phyloP scores from a whole-genome alignment of 2,797 vertebrate genomes.

The Hephaestus fuliginosus region DNA sequence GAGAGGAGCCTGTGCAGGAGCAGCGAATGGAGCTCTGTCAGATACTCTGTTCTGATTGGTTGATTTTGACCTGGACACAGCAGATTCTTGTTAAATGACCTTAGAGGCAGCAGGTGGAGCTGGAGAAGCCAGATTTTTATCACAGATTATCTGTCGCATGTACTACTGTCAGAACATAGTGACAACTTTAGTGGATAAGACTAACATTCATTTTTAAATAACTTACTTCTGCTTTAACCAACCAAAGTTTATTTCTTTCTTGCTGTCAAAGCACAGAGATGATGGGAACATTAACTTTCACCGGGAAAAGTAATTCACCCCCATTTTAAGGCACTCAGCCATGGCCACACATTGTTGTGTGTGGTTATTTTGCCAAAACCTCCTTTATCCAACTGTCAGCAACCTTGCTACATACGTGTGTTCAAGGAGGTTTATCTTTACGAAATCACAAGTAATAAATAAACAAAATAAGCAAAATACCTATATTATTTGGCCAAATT shows the following conservation, averaged over 20 bases:
- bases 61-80: too few species aligned
- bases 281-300: background rate
- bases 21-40: too few species aligned
- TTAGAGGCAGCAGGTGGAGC: too few species aligned
- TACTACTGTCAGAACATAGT: too few species aligned
- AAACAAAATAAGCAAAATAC: background rate
- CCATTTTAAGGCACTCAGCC: background rate
- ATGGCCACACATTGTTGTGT: background rate
- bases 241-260: background rate
- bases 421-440: background rate
- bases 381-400: background rate
- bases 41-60: too few species aligned
- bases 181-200: too few species aligned
- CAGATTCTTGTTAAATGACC: too few species aligned
- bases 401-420: background rate
- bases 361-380: background rate
- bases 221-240: background rate
- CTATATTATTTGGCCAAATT: background rate
- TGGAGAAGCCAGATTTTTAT: too few species aligned
- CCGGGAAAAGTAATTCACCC: constrained; percentile 6
- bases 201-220: too few species aligned
- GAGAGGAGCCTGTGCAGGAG: too few species aligned
- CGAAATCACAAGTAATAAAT: background rate
- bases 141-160: too few species aligned
- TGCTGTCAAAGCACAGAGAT: background rate